Conservation (phyloP, 2,888 invertebrate species). For the Cepaea hortensis region DNA sequence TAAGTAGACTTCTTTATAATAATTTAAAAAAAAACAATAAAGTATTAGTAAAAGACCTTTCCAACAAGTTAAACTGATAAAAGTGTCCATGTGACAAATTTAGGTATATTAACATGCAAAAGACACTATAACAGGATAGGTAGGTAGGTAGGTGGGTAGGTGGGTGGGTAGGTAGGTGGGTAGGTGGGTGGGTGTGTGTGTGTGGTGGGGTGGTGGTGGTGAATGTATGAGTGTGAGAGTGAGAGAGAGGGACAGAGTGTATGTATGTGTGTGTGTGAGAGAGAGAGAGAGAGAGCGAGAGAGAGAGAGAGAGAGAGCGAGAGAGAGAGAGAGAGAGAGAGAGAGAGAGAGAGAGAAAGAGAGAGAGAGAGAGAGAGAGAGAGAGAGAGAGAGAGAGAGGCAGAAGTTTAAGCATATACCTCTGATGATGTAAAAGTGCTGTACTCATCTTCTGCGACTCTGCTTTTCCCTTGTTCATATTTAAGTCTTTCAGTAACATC, state of each 20-base stretch:
- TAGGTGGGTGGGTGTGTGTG: too few relatives aligned
- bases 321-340: too few relatives aligned
- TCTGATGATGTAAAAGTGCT: conserved; percentile 57
- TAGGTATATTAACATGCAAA: neutral
- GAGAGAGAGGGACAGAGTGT: neutral
- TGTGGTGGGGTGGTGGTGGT: too few relatives aligned
- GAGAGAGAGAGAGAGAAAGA: too few relatives aligned
- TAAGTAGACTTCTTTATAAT: neutral
- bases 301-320: too few relatives aligned
- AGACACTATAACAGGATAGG: neutral
- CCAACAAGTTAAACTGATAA: neutral
- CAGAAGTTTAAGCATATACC: conserved; percentile 5
- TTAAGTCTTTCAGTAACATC: conserved; percentile 71
- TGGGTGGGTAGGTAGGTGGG: too few relatives aligned
- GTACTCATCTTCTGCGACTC: conserved; percentile 64
- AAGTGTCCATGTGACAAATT: neutral
- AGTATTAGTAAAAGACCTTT: neutral
- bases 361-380: too few relatives aligned
- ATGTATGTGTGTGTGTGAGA: neutral
- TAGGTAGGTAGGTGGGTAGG: too few relatives aligned
- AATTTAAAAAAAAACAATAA: neutral
- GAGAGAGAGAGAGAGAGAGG: neutral
- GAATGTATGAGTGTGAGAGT: neutral
- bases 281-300: neutral
- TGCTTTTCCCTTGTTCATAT: conserved; percentile 65